Percentiles rank a stretch among this genome's conserved stretches.
These are phyloP conservation scores for Tetragnatha versicolor DNA, from an alignment of 1,140 invertebrate genomes.

Conservation along the genomic window DNA sequence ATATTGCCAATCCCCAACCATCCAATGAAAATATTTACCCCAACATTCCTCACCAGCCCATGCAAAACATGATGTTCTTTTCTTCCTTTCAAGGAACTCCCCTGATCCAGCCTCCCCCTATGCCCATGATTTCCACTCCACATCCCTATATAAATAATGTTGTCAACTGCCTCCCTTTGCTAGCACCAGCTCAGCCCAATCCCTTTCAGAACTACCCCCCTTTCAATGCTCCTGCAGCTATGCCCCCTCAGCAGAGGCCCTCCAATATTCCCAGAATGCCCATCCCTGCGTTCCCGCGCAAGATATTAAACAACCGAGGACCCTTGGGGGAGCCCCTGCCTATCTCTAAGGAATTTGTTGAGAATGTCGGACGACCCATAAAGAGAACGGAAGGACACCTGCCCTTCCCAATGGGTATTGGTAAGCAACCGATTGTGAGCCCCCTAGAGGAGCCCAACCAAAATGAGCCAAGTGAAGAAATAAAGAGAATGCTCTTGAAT, in stretches of 20 bases:
- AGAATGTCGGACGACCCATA: conserved; percentile 3
- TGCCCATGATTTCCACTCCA: conserved; percentile 19
- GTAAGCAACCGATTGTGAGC: not conserved
- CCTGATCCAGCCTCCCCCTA: conserved; percentile 26
- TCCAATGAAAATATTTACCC: not conserved
- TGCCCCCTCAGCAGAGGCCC: conserved; percentile 3
- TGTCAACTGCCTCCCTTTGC: conserved; percentile 9
- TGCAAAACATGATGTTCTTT: conserved; percentile 10
- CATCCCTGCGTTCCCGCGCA: conserved; percentile 5
- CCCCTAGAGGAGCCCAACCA: conserved; percentile 1
- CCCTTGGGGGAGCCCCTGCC: not conserved
- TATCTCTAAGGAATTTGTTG: conserved; percentile 29
- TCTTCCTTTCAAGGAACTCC: conserved; percentile 36
- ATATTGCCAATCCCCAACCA: not conserved
- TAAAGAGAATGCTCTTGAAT: conserved; percentile 16
- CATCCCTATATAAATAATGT: conserved; percentile 34
- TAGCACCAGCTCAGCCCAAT: conserved; percentile 20
- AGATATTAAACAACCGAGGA: not conserved
- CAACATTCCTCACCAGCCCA: conserved; percentile 4
- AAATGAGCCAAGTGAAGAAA: conserved; percentile 16
- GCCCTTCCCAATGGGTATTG: not conserved
- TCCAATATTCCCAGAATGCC: not conserved
- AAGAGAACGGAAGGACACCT: conserved; percentile 21
- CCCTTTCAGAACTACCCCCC: conserved; percentile 28
- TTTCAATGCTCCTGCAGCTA: conserved; percentile 10